Percentiles rank a stretch among this genome's conserved stretches.
phyloP scores from a whole-genome alignment of 2,113 vertebrate species.

The Cranoglanis bouderius region DNA sequence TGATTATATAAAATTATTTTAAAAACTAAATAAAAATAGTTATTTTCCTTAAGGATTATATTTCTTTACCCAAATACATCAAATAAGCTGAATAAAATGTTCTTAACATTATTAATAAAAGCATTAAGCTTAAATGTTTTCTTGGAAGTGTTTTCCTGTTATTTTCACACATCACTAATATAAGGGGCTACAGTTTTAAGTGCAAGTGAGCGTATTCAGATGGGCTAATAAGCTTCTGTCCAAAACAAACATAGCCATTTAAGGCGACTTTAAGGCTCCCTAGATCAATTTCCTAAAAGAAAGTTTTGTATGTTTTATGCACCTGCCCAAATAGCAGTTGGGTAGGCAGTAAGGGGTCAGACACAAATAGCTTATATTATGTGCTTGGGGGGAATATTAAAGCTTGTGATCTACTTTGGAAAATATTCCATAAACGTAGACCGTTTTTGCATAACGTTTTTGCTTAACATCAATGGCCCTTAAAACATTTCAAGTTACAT shows the following conservation, averaged over 20 bases:
- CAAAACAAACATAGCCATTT: constrained; percentile 15
- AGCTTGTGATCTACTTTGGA: background rate
- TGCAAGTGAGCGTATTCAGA: background rate
- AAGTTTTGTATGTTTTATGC: background rate
- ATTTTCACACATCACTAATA: background rate
- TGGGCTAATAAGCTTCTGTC: background rate
- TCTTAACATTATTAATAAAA: background rate
- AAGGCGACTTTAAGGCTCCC: background rate
- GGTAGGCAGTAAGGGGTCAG: background rate
- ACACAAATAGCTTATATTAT: background rate
- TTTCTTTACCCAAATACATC: background rate
- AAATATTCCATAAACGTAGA: background rate
- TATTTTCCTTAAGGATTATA: background rate
- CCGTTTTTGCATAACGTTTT: background rate
- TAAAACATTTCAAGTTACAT: background rate
- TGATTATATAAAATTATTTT: background rate
- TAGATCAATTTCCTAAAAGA: background rate
- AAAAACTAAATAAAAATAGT: no score
- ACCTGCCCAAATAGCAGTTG: background rate
- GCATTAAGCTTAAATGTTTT: background rate
- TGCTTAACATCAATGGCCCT: background rate
- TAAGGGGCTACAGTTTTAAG: background rate
- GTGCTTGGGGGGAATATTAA: background rate
- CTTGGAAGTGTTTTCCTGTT: background rate
- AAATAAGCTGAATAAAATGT: background rate